A percentile compares a stretch with the other conserved stretches of the same genome.
These are phyloP conservation scores for Rhamphomyia laevipes DNA, from an alignment of 2,888 invertebrate species.

Conservation along the genomic window DNA sequence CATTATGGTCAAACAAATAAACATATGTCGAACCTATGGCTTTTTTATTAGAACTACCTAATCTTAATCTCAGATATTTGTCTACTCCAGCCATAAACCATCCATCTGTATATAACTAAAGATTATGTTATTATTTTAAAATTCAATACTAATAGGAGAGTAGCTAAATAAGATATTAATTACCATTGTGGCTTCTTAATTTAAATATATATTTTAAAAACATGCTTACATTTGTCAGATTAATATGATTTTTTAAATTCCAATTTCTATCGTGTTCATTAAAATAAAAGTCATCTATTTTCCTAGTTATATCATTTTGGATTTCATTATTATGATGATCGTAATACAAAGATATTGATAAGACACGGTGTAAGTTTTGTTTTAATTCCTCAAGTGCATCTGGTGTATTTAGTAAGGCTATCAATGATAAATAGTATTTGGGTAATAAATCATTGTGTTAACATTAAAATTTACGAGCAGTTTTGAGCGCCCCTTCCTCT, in stretches of 20 bases:
- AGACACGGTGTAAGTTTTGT: conserved; percentile 42
- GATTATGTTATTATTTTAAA: neutral
- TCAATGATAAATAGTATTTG: neutral
- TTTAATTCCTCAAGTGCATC: conserved; percentile 44
- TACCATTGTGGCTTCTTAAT: no score
- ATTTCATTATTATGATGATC: conserved; percentile 41
- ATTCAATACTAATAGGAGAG: neutral
- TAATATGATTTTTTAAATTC: conserved; percentile 38
- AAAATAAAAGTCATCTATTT: conserved; percentile 48
- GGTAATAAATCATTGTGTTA: neutral
- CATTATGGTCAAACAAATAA: conserved; percentile 55
- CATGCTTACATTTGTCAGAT: conserved; percentile 48
- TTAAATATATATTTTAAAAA: no score
- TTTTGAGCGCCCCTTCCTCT: conserved; percentile 61
- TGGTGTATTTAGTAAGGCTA: conserved; percentile 35
- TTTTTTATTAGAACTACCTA: conserved; percentile 31
- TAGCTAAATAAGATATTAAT: no score
- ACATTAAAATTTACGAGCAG: conserved; percentile 38
- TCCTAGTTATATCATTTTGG: conserved; percentile 39
- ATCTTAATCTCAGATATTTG: conserved; percentile 46
- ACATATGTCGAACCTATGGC: conserved; percentile 46
- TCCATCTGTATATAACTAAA: conserved; percentile 58
- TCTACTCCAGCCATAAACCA: conserved; percentile 56
- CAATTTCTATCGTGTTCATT: conserved; percentile 34
- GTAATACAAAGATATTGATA: conserved; percentile 51